These are phyloP conservation scores for Anolis apletophallus DNA, from an alignment of 2,797 vertebrate genomes.

Conservation along the genomic window DNA sequence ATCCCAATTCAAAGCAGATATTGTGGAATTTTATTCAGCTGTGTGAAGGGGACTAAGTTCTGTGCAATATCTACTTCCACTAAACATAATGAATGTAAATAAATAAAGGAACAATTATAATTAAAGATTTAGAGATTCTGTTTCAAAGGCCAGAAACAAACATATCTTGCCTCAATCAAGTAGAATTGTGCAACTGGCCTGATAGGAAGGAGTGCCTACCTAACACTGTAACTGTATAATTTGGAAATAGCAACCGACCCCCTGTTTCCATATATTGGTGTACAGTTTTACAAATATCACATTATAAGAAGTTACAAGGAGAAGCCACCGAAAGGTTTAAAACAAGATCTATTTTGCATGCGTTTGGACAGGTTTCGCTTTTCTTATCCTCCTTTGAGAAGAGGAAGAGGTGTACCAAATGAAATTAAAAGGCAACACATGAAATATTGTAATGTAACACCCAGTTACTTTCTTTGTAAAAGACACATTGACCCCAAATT, in stretches of 20 bases:
- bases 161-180: conserved; percentile 53
- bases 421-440: conserved; percentile 59
- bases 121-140: conserved; percentile 61
- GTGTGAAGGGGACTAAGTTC: conserved; percentile 22
- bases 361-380: conserved; percentile 55
- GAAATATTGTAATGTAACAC: conserved; percentile 31
- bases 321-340: conserved; percentile 69
- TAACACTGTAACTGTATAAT: conserved; percentile 58
- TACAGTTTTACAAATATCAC: conserved; percentile 68
- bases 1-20: no score
- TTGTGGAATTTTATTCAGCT: no score
- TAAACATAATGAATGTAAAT: conserved; percentile 73
- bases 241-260: conserved; percentile 68
- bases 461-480: conserved; percentile 44
- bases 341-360: conserved; percentile 72
- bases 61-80: conserved; percentile 69
- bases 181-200: conserved; percentile 59
- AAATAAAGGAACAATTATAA: conserved; percentile 29
- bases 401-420: conserved; percentile 40
- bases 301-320: conserved; percentile 68
- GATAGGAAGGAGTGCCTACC: conserved; percentile 60
- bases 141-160: conserved; percentile 53
- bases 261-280: conserved; percentile 69
- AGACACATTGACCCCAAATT: conserved; percentile 41
- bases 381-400: conserved; percentile 37